Percentiles rank a stretch among this genome's conserved stretches.
phyloP scores from a whole-genome alignment of 1,140 invertebrate species.

The Panagrolaimus sp. region DNA sequence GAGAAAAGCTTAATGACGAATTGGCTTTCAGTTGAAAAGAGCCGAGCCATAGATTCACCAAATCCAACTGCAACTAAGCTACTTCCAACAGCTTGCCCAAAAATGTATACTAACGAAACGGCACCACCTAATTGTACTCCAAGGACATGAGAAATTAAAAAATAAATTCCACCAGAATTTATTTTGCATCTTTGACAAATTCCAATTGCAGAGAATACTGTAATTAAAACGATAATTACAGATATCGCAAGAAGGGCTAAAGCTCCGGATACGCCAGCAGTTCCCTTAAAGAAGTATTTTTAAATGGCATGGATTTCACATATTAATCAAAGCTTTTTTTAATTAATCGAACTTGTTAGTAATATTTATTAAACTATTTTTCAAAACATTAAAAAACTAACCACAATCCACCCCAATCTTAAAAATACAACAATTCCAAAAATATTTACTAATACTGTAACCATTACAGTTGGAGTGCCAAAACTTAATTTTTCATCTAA shows the following conservation, averaged over 20 bases:
- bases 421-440: constrained; percentile 94
- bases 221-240: constrained; percentile 78
- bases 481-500: constrained; percentile 7
- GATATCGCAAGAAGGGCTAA: constrained; percentile 79
- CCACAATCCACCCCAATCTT: constrained; percentile 88
- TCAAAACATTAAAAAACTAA: constrained; percentile 31
- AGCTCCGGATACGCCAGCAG: constrained; percentile 81
- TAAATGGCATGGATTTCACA: neutral
- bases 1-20: constrained; percentile 72
- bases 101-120: constrained; percentile 84
- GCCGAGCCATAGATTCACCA: constrained; percentile 82
- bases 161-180: constrained; percentile 84
- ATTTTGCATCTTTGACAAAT: constrained; percentile 85
- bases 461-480: constrained; percentile 2
- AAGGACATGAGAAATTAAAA: constrained; percentile 82
- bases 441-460: constrained; percentile 83
- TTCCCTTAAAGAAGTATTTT: constrained; percentile 63
- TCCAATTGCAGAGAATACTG: constrained; percentile 84
- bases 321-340: neutral
- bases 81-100: constrained; percentile 90
- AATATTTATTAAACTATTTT: too few species aligned
- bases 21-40: constrained; percentile 68
- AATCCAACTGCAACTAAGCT: constrained; percentile 88
- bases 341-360: too few species aligned
- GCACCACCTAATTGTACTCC: constrained; percentile 84